Conservation (phyloP, 2,797 vertebrate genomes). For the Rhinoraja longicauda region DNA sequence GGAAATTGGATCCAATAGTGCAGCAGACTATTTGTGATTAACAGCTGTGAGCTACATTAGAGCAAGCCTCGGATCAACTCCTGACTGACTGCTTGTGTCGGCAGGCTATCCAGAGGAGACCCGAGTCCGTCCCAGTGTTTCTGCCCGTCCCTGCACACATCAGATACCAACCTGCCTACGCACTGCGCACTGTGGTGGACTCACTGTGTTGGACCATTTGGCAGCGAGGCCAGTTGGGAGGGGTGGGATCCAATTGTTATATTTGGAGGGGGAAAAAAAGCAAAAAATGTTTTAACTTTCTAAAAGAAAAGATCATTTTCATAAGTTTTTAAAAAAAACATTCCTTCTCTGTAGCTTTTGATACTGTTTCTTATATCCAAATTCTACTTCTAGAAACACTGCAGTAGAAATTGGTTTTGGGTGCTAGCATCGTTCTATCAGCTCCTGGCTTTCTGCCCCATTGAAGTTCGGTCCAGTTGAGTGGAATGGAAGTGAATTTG, state of each 20-base stretch:
- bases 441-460: not conserved
- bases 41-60: not conserved
- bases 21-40: constrained; percentile 60
- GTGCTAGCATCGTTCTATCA: not conserved
- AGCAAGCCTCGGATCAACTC: not conserved
- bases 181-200: not conserved
- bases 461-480: not conserved
- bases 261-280: not conserved
- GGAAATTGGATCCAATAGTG: constrained; percentile 44
- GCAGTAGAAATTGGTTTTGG: not conserved
- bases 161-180: not conserved
- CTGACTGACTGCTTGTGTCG: constrained; percentile 11
- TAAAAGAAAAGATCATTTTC: not conserved
- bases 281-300: not conserved
- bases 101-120: not conserved
- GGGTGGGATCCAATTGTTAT: not conserved
- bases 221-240: not conserved
- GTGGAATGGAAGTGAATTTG: not conserved
- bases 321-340: not conserved
- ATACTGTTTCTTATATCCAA: not conserved
- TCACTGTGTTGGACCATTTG: not conserved
- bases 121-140: not conserved
- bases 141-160: not conserved
- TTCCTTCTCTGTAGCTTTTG: not conserved
- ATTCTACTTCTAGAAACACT: not conserved